Evolutionary conservation across 2,797 vertebrate species (phyloP), one percentile per base, ranked within the genome.

Genomic region (Vireo griseus): DNA sequence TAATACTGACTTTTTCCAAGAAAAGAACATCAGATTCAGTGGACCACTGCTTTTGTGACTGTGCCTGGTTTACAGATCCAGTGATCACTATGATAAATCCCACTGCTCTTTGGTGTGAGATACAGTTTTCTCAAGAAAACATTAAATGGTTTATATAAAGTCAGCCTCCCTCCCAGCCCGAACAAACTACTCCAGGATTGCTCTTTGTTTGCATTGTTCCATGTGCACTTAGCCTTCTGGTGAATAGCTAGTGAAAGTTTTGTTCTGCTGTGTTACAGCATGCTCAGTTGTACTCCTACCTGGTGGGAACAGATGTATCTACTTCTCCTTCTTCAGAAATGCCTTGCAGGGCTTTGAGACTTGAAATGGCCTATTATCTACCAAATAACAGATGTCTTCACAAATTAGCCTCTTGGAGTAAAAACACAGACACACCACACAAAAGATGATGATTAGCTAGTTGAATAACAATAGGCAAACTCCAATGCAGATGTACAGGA

Each of bases 371-470:
- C 83, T 95, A 94, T 98, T 97, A 97, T 97, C 94, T 94, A 50
- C 94, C 86, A 92, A 96, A 96, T 97, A 92, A 93, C 97, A 98
- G 97, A 97, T 98, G 98, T 97, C 97, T 97, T 88, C 74, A 80
- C 83, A 94, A 95, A 97, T 97, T 95, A 97, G 92, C 80, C 92
- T 88, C 63, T 65, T 11, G 18, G 77, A 96, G 84, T 94, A 94
- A 95, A 97, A 96, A 94, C 94, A 96, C 91, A 79, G 85, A 93
- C 95, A 85, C 42, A 37, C 6, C 45, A 39, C 95, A 98, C 97
- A 98, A 98, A 97, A 95, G 96, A 94, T 91, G 92, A 61, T 98
- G 97, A 98, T 98, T 97, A 97, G 97, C 97, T 97, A 92, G 96
- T 97, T 97, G 97, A 97, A 93, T 97, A 97, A 96, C 96, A 97